These are phyloP conservation scores for Sarcophaga subvicina DNA, from an alignment of 2,888 invertebrate genomes.

Conservation along the genomic window DNA sequence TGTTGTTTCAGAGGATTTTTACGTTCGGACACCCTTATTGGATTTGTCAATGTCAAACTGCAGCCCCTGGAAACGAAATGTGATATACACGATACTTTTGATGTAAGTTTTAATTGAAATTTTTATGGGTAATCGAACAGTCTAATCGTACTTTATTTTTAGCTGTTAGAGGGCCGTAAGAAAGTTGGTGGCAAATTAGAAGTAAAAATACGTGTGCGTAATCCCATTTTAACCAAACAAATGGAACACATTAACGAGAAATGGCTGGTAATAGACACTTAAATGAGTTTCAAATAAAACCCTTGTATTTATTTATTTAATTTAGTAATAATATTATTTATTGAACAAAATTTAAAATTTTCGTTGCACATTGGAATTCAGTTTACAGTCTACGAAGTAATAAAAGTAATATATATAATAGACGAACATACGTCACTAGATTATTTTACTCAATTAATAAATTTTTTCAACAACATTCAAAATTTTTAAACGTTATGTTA, in stretches of 20 bases:
- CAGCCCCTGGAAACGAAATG: conserved; percentile 94
- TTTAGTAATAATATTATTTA: conserved; percentile 19
- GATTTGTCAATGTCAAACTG: conserved; percentile 91
- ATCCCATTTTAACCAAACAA: conserved; percentile 94
- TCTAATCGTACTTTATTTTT: conserved; percentile 50
- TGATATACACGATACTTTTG: conserved; percentile 94
- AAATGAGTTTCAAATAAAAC: conserved; percentile 4
- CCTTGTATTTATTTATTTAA: conserved; percentile 11
- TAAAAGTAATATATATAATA: neutral
- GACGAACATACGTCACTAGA: neutral
- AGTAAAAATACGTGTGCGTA: conserved; percentile 92
- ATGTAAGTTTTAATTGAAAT: conserved; percentile 86
- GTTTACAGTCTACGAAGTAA: neutral
- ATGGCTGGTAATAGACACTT: conserved; percentile 92
- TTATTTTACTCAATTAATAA: no score
- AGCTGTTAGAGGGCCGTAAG: conserved; percentile 95
- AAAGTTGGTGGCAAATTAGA: conserved; percentile 95
- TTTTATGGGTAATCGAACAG: neutral
- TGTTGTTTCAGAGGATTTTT: conserved; percentile 96
- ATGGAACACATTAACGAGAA: conserved; percentile 94
- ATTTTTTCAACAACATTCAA: no score
- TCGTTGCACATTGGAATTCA: conserved; percentile 5
- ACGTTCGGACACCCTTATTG: conserved; percentile 92
- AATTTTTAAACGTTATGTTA: neutral
- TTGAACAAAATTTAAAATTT: neutral